These are phyloP conservation scores for Cyprinodon brontotheroides DNA, from an alignment of 2,113 vertebrate species.

Conservation along the genomic window DNA sequence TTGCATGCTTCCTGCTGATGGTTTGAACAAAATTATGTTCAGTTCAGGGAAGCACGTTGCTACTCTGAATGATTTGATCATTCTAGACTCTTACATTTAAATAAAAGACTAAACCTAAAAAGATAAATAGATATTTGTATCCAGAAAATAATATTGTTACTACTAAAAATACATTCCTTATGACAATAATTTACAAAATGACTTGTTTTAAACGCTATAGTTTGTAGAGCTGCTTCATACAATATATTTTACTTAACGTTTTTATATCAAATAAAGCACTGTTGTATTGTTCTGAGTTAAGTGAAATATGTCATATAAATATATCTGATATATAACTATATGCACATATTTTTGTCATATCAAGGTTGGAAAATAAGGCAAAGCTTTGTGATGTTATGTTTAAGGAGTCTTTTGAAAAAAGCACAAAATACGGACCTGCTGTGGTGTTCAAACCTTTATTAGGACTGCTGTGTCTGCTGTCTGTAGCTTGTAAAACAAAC, in stretches of 20 bases:
- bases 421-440: neutral
- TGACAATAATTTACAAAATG: no score
- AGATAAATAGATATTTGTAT: no score
- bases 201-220: no score
- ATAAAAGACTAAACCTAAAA: no score
- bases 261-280: neutral
- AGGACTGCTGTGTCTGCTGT: neutral
- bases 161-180: no score
- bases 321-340: no score
- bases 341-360: neutral
- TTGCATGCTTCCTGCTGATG: neutral
- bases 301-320: neutral
- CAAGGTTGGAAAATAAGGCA: neutral
- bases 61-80: neutral
- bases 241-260: no score
- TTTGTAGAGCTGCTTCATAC: no score
- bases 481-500: neutral
- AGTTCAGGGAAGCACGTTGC: neutral
- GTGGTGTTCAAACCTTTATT: neutral
- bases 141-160: no score
- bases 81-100: neutral
- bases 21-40: neutral
- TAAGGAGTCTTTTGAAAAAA: neutral
- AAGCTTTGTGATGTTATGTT: neutral
- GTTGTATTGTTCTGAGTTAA: neutral